Evolutionary conservation across 2,888 invertebrate genomes (phyloP), one percentile per base, ranked within the genome.

Genomic region (Subacronicta megacephala): DNA sequence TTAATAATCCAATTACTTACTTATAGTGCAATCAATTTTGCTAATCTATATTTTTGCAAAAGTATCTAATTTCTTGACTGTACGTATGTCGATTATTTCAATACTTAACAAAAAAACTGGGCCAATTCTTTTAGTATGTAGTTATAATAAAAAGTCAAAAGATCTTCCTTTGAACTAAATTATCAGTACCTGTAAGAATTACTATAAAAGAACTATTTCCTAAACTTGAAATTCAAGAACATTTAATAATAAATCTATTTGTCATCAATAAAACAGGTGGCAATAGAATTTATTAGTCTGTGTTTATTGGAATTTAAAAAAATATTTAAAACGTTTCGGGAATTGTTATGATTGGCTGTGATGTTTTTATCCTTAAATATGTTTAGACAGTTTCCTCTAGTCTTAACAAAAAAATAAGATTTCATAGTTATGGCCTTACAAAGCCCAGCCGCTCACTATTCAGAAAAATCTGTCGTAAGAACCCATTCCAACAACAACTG

Each of bases 341-440:
- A 62, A 63, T 55, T 63, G 62, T 58, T 67, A 68, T 68, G 46
- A 62, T 74, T 68, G 71, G 75, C 77, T 78, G 77, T 78, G 78
- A 78, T 58, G 70, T 65, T 65, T 61, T 62, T 64, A 64, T 42
- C 50, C 42, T 72, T 43, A 42, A 64, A 42, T 62, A 56, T 44
- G 42, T 62, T 65, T 59, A 35, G 55, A 52, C 60, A 51, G 52
- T 70, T 71, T 61, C 49, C 56, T 59, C 56, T 65, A 68, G 51
- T 51, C 50, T 62, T 50, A 35, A 58, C 37, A 45, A 60, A 20
- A 37, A 56, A 7, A 42, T 43, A 47, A 63, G 12, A n/a, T 29
- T 52, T 52, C 36, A 47, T 44, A 47, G 16, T 33, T 69, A 58
- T 51, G 46, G 56, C 61, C 40, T 23, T 26, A 26, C 26, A 10